Percentiles rank a stretch among this genome's conserved stretches.
Conservation (phyloP, 2,797 vertebrate genomes). For the Lacerta bilineata region DNA sequence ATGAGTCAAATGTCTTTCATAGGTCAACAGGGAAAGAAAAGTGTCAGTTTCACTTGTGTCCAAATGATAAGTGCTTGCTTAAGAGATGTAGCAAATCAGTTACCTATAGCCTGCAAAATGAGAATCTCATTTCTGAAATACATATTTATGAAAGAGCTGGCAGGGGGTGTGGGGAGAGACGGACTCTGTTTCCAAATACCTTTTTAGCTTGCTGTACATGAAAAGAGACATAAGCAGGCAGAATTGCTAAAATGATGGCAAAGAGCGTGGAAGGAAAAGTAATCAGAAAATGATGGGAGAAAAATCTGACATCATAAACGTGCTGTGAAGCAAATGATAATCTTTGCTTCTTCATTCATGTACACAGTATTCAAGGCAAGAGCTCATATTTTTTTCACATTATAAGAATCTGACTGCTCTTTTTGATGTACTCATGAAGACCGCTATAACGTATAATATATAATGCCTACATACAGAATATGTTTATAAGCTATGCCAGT, state of each 20-base stretch:
- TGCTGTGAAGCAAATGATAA: slow-evolving; percentile 23
- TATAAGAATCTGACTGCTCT: background rate
- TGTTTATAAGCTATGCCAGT: background rate
- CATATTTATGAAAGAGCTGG: slow-evolving; percentile 55
- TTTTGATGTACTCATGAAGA: slow-evolving; percentile 29
- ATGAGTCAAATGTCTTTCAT: slow-evolving; percentile 66
- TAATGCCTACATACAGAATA: background rate
- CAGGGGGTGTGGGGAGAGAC: background rate
- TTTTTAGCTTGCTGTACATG: slow-evolving; percentile 23
- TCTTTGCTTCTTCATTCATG: slow-evolving; percentile 14
- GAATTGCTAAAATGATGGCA: slow-evolving; percentile 44
- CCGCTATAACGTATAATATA: background rate
- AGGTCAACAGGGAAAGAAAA: slow-evolving; percentile 27
- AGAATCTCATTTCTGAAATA: slow-evolving; percentile 57
- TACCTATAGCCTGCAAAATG: slow-evolving; percentile 54
- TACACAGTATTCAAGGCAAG: slow-evolving; percentile 1
- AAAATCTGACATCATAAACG: slow-evolving; percentile 10
- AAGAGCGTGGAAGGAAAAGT: slow-evolving; percentile 40
- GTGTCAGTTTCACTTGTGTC: slow-evolving; percentile 49
- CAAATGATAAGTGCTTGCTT: slow-evolving; percentile 64
- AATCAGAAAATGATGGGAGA: slow-evolving; percentile 27
- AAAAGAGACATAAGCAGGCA: slow-evolving; percentile 35
- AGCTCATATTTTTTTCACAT: background rate
- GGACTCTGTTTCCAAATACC: background rate
- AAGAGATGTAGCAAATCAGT: slow-evolving; percentile 67